Base-by-base conservation (phyloP, 1,140 invertebrate species). In the Anadara kagoshimensis region DNA sequence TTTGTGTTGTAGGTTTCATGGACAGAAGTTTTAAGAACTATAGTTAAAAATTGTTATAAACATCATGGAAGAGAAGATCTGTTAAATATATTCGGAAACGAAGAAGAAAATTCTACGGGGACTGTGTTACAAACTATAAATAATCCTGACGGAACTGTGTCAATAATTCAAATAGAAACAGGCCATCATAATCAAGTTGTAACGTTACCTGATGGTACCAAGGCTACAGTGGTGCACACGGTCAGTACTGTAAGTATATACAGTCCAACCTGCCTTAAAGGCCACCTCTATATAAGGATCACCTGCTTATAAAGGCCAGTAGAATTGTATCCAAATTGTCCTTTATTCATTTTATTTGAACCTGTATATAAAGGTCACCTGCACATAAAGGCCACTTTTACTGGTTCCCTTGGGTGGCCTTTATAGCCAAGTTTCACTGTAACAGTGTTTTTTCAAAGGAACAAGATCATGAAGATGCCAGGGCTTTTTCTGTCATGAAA, bases 41-140 rank as follows among this genome's bases (percentile, higher is more conserved):
- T 98, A 78, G 97, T 99, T 57, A 96, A 97, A 84, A 98, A 98
- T 90, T 99, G 97, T 90, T 99, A 99, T 90, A 98, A 97, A 91
- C 98, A 96, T 90, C 97, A 99, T 90, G 96, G 96, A 5, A 92
- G 97, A 81, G 97, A 98, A 91, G 97, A 99, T 90, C 91, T 99
- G 57, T 90, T 99, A 77, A 97, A 97, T 7, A 95, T 95, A 20
- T 98, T 98, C 90, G 94, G 92, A 22, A 56, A 43, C 26, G 66
- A 72, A 14, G 59, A 67, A 1, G 73, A 78, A 18, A 26, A 54
- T 26, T 24, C 61, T n/a, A 81, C 78, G 22, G 75, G 81, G 63
- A 94, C 96, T 16, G 94, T 98, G 82, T 92, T 98, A 43, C 97
- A 98, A 87, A 97, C 96, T 8, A 97, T 98, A 86, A 97, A 95